Evolutionary conservation across 2,888 invertebrate species (phyloP).

Genomic region (Limenitis camilla): DNA sequence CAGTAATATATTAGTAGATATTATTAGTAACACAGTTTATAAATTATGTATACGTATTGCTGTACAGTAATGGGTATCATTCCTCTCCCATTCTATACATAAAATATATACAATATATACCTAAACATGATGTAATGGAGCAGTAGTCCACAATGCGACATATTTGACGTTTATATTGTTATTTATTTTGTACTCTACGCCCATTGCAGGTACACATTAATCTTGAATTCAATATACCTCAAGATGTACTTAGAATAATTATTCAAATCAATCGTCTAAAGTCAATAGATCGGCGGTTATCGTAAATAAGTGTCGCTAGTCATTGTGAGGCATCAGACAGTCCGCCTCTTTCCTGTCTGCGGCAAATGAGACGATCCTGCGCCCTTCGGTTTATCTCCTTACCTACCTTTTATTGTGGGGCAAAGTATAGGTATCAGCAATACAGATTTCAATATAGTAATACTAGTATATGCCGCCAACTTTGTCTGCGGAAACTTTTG

Average conservation of each 20-base stretch:
- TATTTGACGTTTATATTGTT: background rate
- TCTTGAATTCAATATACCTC: no score
- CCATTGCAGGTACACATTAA: no score
- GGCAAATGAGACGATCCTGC: constrained; percentile 57
- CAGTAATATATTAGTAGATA: no score
- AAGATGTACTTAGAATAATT: constrained; percentile 13
- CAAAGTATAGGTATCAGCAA: background rate
- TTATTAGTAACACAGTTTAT: no score
- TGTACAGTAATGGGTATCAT: no score
- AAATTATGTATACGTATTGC: no score
- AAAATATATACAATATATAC: no score
- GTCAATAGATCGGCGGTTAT: constrained; percentile 39
- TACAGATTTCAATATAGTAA: no score
- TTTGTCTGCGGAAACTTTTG: no score
- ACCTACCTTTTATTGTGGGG: constrained; percentile 2
- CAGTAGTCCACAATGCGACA: background rate
- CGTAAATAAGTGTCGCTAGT: constrained; percentile 44
- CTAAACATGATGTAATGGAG: no score
- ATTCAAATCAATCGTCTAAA: constrained; percentile 23
- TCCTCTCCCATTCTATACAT: no score
- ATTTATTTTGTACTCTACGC: background rate
- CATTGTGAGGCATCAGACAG: constrained; percentile 36
- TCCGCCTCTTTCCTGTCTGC: constrained; percentile 65
- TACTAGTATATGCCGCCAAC: no score
- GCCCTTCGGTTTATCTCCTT: constrained; percentile 30